Evolutionary conservation across 2,113 vertebrate species (phyloP).

Genomic region (Lampris incognitus): DNA sequence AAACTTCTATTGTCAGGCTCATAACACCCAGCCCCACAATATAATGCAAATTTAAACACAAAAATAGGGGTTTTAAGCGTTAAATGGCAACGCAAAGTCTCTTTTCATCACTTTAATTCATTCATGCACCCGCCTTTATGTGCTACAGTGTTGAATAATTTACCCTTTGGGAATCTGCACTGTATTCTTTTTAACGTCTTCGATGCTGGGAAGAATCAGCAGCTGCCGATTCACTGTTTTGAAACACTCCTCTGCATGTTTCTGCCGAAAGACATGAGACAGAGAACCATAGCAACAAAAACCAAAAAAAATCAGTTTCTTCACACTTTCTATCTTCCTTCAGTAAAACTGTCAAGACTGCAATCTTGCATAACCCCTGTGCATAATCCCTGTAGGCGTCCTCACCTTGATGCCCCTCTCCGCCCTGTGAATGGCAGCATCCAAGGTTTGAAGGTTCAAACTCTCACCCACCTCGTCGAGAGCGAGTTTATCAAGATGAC

Average conservation of each 20-base stretch:
- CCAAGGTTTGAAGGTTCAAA: conserved; percentile 74
- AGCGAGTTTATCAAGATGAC: conserved; percentile 62
- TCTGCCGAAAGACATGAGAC: conserved; percentile 74
- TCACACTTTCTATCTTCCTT: too few relatives aligned
- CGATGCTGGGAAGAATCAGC: conserved; percentile 75
- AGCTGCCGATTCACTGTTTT: conserved; percentile 76
- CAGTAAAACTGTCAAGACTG: too few relatives aligned
- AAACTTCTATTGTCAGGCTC: conserved; percentile 16
- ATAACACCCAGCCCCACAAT: background rate
- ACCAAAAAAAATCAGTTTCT: too few relatives aligned
- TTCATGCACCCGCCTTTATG: too few relatives aligned
- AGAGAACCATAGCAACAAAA: background rate
- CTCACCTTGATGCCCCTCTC: conserved; percentile 79
- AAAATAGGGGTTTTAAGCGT: too few relatives aligned
- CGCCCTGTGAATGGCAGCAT: conserved; percentile 76
- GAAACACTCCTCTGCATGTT: conserved; percentile 82
- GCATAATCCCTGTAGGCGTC: background rate
- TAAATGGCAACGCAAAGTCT: too few relatives aligned
- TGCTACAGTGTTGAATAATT: background rate
- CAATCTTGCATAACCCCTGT: background rate
- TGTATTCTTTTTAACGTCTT: conserved; percentile 50
- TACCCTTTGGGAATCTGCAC: conserved; percentile 69
- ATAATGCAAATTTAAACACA: background rate
- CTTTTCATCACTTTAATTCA: too few relatives aligned
- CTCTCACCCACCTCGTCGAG: conserved; percentile 34